Evolutionary conservation across 2,113 vertebrate genomes (phyloP).

Genomic region (Pygoscelis adeliae): DNA sequence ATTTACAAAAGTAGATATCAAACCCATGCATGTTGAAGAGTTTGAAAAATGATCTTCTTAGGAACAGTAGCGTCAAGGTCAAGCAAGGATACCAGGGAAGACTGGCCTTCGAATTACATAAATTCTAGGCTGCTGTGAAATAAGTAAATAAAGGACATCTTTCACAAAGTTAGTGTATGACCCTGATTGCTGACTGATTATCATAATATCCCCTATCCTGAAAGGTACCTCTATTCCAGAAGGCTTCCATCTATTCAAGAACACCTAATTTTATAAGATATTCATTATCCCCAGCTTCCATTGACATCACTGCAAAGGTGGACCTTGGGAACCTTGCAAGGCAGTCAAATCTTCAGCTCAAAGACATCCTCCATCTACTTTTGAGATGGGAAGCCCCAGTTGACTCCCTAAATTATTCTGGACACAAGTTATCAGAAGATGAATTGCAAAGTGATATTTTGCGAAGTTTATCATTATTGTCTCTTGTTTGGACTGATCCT

Average conservation of each 20-base stretch:
- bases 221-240: background rate
- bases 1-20: background rate
- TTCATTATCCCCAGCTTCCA: background rate
- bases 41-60: background rate
- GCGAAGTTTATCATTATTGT: background rate
- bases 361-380: background rate
- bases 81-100: background rate
- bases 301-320: background rate
- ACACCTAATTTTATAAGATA: background rate
- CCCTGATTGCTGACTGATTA: background rate
- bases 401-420: background rate
- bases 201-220: background rate
- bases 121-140: background rate
- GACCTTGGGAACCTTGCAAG: background rate
- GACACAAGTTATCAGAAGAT: background rate
- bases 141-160: background rate
- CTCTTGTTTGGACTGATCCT: background rate
- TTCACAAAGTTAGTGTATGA: rapidly evolving
- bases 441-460: background rate
- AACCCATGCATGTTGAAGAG: background rate
- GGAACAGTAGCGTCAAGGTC: background rate
- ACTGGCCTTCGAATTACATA: background rate
- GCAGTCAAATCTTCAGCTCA: background rate
- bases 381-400: background rate
- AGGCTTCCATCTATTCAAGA: background rate